Evolutionary conservation across 2,797 vertebrate genomes (phyloP), one percentile per base, ranked within the genome.

Genomic region (Premnoplex brunnescens): DNA sequence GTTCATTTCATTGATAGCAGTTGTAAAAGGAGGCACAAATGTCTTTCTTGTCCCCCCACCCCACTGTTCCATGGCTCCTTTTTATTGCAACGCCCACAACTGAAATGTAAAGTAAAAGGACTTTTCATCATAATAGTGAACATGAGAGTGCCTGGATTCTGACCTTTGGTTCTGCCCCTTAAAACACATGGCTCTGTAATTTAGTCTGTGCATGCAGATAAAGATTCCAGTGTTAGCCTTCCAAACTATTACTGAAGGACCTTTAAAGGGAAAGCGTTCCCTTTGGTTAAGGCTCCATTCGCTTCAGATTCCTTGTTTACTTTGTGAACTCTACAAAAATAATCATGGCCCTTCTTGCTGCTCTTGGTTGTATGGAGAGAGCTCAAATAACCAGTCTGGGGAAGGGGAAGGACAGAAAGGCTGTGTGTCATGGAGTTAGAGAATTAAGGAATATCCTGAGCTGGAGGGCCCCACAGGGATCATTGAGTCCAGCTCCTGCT

Each of bases 1-100:
- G 48, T 96, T 96, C 89, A 90, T 85, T 83, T 92, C 58, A 72
- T 85, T 91, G 92, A 58, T 10, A 78, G 71, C 58, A 78, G 54
- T 76, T 79, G 72, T 63, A 81, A 91, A 74, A 44, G 82, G 71
- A 92, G 62, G 58, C 75, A 83, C 22, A 58, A 91, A 49, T 24
- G 58, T 46, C 79, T 81, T 6, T 76, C 46, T 89, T 62, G 41
- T 96, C 56, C 54, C 22, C 54, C 26, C 30, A 6, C 26, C 36
- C 1, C 58, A 6, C 55, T 8, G 12, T 37, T 71, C 39, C 39
- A 16, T 8, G 49, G 59, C 19, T 91, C 39, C 30, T 32, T 82
- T 92, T 80, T 75, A 59, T 34, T 92, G 55, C 14, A 24, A 89
- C 89, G 86, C 95, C 84, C 63, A 95, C 77, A 36, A 32, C 36